These are phyloP conservation scores for Eidolon helvum DNA, from an alignment of 2,113 vertebrate genomes.

Conservation along the genomic window DNA sequence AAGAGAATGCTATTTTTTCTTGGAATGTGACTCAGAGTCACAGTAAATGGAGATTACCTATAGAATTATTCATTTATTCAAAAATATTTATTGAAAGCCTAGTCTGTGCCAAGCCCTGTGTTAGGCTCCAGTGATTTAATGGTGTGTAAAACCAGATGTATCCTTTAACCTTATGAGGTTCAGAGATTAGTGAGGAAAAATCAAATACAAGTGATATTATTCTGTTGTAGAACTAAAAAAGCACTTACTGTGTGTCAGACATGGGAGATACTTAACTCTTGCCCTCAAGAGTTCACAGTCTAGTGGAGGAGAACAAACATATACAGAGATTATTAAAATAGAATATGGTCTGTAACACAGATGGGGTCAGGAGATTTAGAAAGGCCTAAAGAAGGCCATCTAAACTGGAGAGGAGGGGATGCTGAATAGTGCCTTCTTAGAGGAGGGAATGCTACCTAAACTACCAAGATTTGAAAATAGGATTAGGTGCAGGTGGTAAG, in stretches of 20 bases:
- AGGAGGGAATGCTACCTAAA: not conserved
- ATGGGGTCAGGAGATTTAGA: not conserved
- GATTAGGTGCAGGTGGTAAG: not conserved
- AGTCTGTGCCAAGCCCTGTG: not conserved
- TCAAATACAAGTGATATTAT: not conserved
- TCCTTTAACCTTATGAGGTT: slow-evolving; percentile 19
- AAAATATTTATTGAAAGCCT: slow-evolving; percentile 33
- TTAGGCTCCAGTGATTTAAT: not conserved
- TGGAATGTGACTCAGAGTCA: not conserved
- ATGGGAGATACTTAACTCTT: not conserved
- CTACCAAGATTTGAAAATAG: not conserved
- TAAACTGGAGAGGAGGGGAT: not conserved
- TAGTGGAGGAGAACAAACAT: not conserved
- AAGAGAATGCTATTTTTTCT: not conserved
- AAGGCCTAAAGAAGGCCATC: not conserved
- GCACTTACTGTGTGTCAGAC: not conserved
- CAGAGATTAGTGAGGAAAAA: not conserved
- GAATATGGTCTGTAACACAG: not conserved
- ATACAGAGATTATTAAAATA: not conserved
- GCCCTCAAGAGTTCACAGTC: not conserved
- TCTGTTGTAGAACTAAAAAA: slow-evolving; percentile 15
- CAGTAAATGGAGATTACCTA: not conserved
- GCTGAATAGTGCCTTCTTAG: not conserved
- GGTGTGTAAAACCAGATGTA: not conserved
- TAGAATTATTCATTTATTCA: not conserved